These are phyloP conservation scores for Brachionus asplanchnoidis DNA, from an alignment of 1,140 invertebrate species.

Conservation along the genomic window DNA sequence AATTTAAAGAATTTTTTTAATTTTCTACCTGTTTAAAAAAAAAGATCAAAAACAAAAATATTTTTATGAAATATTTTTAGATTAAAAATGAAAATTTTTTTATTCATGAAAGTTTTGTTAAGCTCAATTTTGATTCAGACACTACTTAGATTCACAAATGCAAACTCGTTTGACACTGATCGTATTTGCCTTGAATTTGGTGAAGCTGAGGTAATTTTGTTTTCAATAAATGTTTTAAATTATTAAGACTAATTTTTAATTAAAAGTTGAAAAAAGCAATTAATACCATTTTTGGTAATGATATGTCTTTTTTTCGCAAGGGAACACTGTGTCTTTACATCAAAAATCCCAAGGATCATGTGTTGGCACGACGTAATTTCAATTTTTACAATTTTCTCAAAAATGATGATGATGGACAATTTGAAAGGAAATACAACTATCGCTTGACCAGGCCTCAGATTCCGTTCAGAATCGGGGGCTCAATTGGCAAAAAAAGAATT, in stretches of 20 bases:
- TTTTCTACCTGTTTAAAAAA: too few relatives aligned
- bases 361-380: background rate
- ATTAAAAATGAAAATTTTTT: background rate
- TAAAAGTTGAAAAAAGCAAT: background rate
- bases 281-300: background rate
- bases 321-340: background rate
- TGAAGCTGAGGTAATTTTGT: background rate
- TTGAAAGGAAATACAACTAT: background rate
- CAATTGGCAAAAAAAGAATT: constrained; percentile 21
- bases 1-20: too few relatives aligned
- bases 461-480: constrained; percentile 16
- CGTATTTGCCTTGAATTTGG: background rate
- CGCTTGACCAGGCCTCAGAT: background rate
- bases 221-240: background rate
- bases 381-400: background rate
- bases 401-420: background rate
- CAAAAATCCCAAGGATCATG: background rate
- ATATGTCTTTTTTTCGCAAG: background rate
- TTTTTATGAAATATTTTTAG: background rate
- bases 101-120: background rate
- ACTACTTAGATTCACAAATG: background rate
- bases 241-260: background rate
- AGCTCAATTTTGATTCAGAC: background rate
- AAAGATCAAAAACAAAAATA: too few relatives aligned
- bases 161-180: background rate